These are phyloP conservation scores for Sardina pilchardus DNA, from an alignment of 2,113 vertebrate genomes.

Conservation along the genomic window DNA sequence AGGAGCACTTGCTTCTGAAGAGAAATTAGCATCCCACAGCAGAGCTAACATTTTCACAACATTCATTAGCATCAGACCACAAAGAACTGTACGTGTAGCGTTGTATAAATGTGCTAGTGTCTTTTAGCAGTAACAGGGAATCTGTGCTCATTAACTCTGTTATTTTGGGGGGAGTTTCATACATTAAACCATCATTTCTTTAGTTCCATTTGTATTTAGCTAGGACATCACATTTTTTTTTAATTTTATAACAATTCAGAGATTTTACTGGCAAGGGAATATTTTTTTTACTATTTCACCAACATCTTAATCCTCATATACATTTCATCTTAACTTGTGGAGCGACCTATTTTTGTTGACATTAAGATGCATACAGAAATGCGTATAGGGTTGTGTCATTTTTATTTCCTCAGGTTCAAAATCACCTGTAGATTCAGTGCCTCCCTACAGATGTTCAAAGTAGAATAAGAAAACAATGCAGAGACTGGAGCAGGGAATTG, in stretches of 20 bases:
- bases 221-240: too few species aligned
- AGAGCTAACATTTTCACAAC: background rate
- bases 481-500: background rate
- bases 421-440: background rate
- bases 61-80: background rate
- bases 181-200: too few species aligned
- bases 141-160: background rate
- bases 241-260: too few species aligned
- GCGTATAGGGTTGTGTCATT: too few species aligned
- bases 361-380: too few species aligned
- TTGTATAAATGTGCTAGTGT: background rate
- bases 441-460: background rate
- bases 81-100: background rate
- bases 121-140: background rate
- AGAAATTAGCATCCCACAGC: background rate
- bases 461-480: background rate
- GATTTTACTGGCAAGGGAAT: too few species aligned
- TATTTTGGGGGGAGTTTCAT: background rate
- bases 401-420: background rate
- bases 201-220: too few species aligned
- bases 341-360: too few species aligned
- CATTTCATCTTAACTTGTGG: too few species aligned
- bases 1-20: background rate
- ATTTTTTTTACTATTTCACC: too few species aligned
- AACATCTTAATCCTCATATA: too few species aligned